Percentiles rank a stretch among this genome's conserved stretches.
Evolutionary conservation across 2,888 invertebrate genomes (phyloP).

Genomic region (Cyrtodaria siliqua): DNA sequence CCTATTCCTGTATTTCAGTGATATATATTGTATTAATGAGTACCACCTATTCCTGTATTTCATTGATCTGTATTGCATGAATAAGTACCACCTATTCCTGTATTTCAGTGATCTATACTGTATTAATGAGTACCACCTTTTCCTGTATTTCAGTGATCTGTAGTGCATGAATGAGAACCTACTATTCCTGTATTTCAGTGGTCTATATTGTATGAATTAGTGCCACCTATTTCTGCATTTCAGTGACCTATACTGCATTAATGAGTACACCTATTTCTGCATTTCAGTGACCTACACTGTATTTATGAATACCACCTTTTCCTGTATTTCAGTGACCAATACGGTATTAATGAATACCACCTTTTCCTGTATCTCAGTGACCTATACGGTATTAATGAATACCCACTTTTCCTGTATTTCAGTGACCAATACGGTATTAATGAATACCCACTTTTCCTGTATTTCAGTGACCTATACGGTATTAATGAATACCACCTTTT

Average conservation of each 20-base stretch:
- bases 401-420: slow-evolving; percentile 55
- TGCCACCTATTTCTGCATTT: slow-evolving; percentile 62
- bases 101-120: slow-evolving; percentile 65
- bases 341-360: slow-evolving; percentile 78
- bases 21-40: slow-evolving; percentile 77
- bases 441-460: slow-evolving; percentile 67
- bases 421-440: slow-evolving; percentile 74
- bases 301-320: slow-evolving; percentile 82
- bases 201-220: slow-evolving; percentile 76
- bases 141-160: slow-evolving; percentile 61
- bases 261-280: slow-evolving; percentile 81
- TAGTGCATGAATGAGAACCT: slow-evolving; percentile 79
- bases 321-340: slow-evolving; percentile 76
- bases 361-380: slow-evolving; percentile 57
- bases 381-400: slow-evolving; percentile 76
- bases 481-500: slow-evolving; percentile 78
- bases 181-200: slow-evolving; percentile 58
- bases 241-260: slow-evolving; percentile 73
- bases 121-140: slow-evolving; percentile 77
- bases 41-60: slow-evolving; percentile 78
- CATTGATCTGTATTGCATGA: slow-evolving; percentile 76
- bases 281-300: slow-evolving; percentile 70
- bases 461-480: slow-evolving; percentile 66
- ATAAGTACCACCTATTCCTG: no score
- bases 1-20: slow-evolving; percentile 59